Conservation (phyloP, 2,797 vertebrate species). For the Phrynocephalus guinanensis region DNA sequence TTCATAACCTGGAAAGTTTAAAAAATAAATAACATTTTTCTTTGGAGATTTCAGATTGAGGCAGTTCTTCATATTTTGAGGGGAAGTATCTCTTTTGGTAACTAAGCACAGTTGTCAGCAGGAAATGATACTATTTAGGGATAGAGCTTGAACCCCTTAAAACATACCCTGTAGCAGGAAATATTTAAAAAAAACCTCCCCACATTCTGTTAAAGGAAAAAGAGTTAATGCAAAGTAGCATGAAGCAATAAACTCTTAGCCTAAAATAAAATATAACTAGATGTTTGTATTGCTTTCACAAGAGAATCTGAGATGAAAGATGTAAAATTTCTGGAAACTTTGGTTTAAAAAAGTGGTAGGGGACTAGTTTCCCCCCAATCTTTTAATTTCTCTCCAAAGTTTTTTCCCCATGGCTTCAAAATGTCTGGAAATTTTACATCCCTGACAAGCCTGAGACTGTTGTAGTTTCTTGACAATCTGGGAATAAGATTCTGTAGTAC, state of each 20-base stretch:
- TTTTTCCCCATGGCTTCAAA: no score
- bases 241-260: neutral
- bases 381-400: no score
- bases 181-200: neutral
- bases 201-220: neutral
- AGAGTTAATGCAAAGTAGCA: neutral
- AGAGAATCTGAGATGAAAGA: neutral
- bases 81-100: neutral
- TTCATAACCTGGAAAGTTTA: neutral
- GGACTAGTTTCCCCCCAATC: no score
- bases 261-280: neutral
- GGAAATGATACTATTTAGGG: neutral
- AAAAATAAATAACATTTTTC: neutral
- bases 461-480: neutral
- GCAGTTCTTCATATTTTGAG: neutral
- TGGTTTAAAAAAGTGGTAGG: no score
- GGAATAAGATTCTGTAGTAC: neutral
- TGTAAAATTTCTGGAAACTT: no score
- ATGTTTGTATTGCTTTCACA: neutral
- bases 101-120: neutral
- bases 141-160: neutral
- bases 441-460: neutral
- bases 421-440: no score
- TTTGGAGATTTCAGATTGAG: neutral
- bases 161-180: neutral